phyloP scores from a whole-genome alignment of 2,797 vertebrate species.

The Cacajao melanocephalus region DNA sequence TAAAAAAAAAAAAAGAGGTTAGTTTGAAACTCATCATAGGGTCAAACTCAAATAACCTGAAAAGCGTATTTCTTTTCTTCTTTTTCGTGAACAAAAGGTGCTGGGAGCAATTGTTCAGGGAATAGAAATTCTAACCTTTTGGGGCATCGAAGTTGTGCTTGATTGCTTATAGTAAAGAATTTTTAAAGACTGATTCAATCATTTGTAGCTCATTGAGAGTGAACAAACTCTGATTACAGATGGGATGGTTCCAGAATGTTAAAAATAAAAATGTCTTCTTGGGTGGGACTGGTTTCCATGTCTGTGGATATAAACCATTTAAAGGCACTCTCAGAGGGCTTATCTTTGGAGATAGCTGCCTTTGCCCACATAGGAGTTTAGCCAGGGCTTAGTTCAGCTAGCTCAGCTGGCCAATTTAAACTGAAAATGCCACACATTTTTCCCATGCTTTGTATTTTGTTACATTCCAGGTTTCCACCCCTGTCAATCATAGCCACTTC shows the following conservation, averaged over 20 bases:
- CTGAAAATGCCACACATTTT: background rate
- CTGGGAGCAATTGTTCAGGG: background rate
- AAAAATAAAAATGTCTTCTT: background rate
- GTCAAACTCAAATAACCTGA: too few relatives aligned
- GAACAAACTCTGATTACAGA: background rate
- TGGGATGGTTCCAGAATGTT: background rate
- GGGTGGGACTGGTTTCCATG: background rate
- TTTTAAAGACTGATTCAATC: background rate
- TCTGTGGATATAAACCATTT: background rate
- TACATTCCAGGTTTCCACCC: background rate
- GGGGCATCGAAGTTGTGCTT: background rate
- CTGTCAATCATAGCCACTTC: background rate
- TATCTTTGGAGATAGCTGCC: background rate
- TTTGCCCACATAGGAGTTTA: accelerated
- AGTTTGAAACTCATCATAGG: background rate
- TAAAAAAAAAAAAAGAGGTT: too few relatives aligned
- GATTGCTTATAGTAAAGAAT: background rate
- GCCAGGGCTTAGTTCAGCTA: background rate
- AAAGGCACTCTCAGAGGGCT: background rate
- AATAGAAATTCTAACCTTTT: background rate
- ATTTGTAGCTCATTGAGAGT: background rate
- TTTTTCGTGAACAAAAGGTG: background rate
- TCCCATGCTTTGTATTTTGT: background rate
- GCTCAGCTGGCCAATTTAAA: background rate
- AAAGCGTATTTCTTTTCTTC: background rate